These are phyloP conservation scores for Oreohelix idahoensis DNA, from an alignment of 1,140 invertebrate genomes.

Conservation along the genomic window DNA sequence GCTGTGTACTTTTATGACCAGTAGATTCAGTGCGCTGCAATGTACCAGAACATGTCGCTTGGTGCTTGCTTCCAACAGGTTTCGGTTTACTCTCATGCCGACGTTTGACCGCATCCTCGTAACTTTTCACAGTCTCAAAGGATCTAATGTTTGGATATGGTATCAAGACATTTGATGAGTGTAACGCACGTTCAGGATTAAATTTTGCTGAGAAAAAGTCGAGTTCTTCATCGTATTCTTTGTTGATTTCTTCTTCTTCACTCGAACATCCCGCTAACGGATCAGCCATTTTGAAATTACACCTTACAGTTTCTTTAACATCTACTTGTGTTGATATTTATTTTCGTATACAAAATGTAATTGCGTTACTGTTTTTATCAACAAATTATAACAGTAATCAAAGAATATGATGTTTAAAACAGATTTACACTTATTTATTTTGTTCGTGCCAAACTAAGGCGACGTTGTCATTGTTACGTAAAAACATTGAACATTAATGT, in stretches of 20 bases:
- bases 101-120: slow-evolving; percentile 15
- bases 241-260: not conserved
- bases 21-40: too few relatives aligned
- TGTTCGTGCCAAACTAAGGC: not conserved
- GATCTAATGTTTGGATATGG: slow-evolving; percentile 25
- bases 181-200: slow-evolving; percentile 26
- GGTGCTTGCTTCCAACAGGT: not conserved
- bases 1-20: too few relatives aligned
- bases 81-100: not conserved
- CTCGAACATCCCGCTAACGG: not conserved
- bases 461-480: not conserved
- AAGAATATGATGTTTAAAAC: too few relatives aligned
- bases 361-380: too few relatives aligned
- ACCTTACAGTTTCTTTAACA: not conserved
- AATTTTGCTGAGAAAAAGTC: slow-evolving; percentile 36
- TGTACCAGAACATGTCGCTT: too few relatives aligned
- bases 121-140: slow-evolving; percentile 5
- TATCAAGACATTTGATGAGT: not conserved
- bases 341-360: not conserved
- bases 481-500: not conserved
- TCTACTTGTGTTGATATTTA: not conserved
- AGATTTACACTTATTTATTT: not conserved
- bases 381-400: too few relatives aligned
- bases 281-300: slow-evolving; percentile 24
- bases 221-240: slow-evolving; percentile 20